phyloP scores from a whole-genome alignment of 2,113 vertebrate genomes.

The Mesoclemmys tuberculata region DNA sequence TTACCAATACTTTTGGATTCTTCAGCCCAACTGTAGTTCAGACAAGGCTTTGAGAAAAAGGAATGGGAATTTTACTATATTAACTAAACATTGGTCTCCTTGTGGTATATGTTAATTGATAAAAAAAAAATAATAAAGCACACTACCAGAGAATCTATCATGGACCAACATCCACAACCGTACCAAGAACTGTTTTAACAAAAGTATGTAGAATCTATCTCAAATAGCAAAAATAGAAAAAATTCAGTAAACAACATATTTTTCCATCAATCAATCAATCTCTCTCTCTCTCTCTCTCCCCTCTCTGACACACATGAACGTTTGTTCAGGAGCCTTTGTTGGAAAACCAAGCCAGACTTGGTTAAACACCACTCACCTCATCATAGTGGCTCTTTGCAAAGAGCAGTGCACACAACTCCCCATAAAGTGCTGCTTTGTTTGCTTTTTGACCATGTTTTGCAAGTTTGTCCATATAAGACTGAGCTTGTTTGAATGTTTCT shows the following conservation, averaged over 20 bases:
- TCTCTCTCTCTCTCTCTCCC: no score
- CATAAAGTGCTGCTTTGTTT: slow-evolving; percentile 97
- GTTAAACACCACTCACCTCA: slow-evolving; percentile 82
- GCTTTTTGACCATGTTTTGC: slow-evolving; percentile 96
- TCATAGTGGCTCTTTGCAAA: slow-evolving; percentile 99
- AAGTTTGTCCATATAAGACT: slow-evolving; percentile 97
- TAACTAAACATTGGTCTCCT: background rate
- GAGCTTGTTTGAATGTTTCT: slow-evolving; percentile 96
- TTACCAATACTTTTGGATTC: background rate
- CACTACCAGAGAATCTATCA: background rate
- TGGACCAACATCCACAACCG: background rate
- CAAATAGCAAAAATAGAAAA: background rate
- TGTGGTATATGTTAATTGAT: background rate
- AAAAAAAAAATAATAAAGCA: background rate
- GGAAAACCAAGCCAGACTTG: background rate
- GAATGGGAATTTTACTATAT: background rate
- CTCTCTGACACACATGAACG: background rate
- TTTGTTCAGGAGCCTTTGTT: background rate
- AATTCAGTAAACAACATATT: background rate
- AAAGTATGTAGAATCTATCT: background rate
- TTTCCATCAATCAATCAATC: background rate
- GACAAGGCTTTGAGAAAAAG: background rate
- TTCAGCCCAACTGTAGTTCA: background rate
- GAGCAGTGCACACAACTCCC: slow-evolving; percentile 95
- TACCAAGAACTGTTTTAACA: background rate